Conservation (phyloP, 2,113 vertebrate species). For the Pterocles orientalis region DNA sequence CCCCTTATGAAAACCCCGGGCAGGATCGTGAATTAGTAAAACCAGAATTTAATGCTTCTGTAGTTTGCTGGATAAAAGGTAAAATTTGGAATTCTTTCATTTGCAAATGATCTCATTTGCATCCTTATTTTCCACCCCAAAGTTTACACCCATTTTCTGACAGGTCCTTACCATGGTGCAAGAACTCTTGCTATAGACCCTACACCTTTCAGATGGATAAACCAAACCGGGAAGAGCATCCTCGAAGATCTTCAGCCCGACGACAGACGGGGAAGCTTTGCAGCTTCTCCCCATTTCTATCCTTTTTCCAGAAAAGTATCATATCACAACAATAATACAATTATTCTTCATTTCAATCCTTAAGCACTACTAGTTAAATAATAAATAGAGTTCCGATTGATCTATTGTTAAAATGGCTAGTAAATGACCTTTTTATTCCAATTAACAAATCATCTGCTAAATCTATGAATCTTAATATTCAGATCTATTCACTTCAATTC, state of each 20-base stretch:
- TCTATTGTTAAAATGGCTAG: conserved; percentile 96
- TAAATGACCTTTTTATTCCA: conserved; percentile 98
- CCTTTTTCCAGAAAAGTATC: conserved; percentile 38
- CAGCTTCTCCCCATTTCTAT: not conserved
- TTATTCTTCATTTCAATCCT: conserved; percentile 74
- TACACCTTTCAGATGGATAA: not conserved
- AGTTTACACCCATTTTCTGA: not conserved
- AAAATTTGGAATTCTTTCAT: conserved; percentile 32
- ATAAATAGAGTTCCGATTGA: conserved; percentile 96
- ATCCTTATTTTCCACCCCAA: not conserved
- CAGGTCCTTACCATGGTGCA: not conserved
- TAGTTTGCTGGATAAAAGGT: conserved; percentile 2
- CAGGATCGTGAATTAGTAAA: conserved; percentile 58
- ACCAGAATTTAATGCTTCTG: not conserved
- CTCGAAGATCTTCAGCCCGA: not conserved
- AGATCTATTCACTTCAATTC: conserved; percentile 96
- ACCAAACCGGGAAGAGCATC: not conserved
- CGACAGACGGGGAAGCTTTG: not conserved
- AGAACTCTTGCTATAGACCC: not conserved
- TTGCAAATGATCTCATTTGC: conserved; percentile 4
- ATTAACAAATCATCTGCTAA: conserved; percentile 99
- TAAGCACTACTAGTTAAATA: conserved; percentile 82
- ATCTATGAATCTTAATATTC: conserved; percentile 99
- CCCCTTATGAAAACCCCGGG: conserved; percentile 27
- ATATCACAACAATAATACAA: conserved; percentile 61